Base-by-base conservation (phyloP, 2,113 vertebrate genomes). In the Theristicus caerulescens region DNA sequence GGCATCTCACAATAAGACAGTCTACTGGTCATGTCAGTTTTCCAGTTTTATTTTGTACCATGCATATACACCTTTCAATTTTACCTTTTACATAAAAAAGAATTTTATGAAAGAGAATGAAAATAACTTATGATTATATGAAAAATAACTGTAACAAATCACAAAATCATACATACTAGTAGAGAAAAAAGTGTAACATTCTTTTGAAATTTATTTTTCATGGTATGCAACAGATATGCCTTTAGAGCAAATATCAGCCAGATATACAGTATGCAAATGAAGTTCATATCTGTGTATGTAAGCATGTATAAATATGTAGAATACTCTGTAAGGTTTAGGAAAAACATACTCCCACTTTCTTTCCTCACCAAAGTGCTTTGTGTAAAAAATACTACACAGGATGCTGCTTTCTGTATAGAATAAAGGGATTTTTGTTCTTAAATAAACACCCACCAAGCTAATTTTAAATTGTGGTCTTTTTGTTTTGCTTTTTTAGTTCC, bases 111-210 rank as follows among this genome's bases (percentile, higher is more conserved):
- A 97, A 98, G 84, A 96, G 96, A 82, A 97, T 78, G 97, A 98
- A 96, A 98, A 98, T 98, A 98, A 98, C 90, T 98, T 98, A 98
- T 11, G 86, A 98, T 98, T 98, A 97, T 96, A 98, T 95, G 96
- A 98, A 98, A 98, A 97, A 97, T 96, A 98, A 96, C 94, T 97
- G 91, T 97, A 98, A 98, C 86, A 98, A 97, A 98, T 98, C 97
- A 98, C 82, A 97, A 98, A 97, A 97, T 94, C 96, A 98, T 97
- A 98, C 86, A 97, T 94, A 97, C 96, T 97, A 98, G 95, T 97
- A 96, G 93, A 92, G 54, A 96, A 97, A 98, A 97, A 98, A 93
- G 91, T 96, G 81, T 97, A 96, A 94, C 81, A 96, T 97, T 96
- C 11, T 96, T 97, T 69, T 93, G 80, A 96, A 97, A 96, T 96